Percentiles rank a stretch among this genome's conserved stretches.
phyloP scores from a whole-genome alignment of 2,113 vertebrate genomes.

The Lagopus muta region DNA sequence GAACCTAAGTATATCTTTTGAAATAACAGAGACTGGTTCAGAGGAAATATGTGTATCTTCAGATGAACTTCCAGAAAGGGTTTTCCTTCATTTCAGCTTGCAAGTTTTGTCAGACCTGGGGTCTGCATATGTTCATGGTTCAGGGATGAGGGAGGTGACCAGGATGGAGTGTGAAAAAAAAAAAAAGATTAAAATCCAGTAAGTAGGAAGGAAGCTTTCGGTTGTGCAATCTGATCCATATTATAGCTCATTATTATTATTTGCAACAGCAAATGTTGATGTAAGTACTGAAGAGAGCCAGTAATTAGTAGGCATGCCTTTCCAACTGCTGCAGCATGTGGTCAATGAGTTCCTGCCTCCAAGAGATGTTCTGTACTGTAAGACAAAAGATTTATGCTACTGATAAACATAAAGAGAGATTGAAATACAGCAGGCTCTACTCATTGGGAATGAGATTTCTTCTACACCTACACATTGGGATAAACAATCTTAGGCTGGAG shows the following conservation, averaged over 20 bases:
- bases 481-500: not conserved
- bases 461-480: not conserved
- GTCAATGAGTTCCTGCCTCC: conserved; percentile 64
- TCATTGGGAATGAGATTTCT: not conserved
- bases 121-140: not conserved
- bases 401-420: conserved; percentile 36
- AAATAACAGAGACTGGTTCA: not conserved
- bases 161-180: not conserved
- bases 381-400: conserved; percentile 41
- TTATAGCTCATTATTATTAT: conserved; percentile 54
- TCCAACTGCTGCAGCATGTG: conserved; percentile 66
- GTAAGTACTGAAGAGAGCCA: conserved; percentile 40
- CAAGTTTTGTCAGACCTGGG: not conserved
- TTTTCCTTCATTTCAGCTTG: not conserved
- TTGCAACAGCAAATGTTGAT: conserved; percentile 59
- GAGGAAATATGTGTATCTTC: not conserved
- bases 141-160: not conserved
- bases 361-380: conserved; percentile 46
- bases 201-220: not conserved
- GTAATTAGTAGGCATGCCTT: conserved; percentile 60
- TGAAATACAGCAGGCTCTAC: conserved; percentile 28
- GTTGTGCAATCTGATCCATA: not conserved
- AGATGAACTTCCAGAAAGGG: not conserved
- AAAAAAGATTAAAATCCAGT: not conserved
- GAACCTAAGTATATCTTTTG: not conserved